These are phyloP conservation scores for Clarias batrachus DNA, from an alignment of 2,113 vertebrate species.

Conservation along the genomic window DNA sequence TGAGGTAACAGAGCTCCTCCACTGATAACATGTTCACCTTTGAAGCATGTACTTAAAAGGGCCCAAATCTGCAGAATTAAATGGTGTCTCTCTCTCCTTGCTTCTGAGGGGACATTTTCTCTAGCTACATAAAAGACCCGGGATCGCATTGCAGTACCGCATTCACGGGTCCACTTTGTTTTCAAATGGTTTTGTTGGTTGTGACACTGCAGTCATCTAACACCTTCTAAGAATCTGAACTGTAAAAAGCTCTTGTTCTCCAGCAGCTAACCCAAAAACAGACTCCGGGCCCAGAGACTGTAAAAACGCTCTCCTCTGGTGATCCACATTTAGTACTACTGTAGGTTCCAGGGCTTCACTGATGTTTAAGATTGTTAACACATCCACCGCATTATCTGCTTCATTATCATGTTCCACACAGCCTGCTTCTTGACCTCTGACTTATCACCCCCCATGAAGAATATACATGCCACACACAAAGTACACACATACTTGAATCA, in stretches of 20 bases:
- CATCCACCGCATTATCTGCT: slow-evolving; percentile 42
- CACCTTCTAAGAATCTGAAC: slow-evolving; percentile 77
- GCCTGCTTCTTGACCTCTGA: slow-evolving; percentile 46
- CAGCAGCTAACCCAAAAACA: slow-evolving; percentile 61
- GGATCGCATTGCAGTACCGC: slow-evolving; percentile 72
- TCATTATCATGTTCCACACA: slow-evolving; percentile 56
- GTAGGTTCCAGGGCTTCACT: slow-evolving; percentile 46
- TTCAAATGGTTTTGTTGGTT: slow-evolving; percentile 85
- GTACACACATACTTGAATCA: not conserved
- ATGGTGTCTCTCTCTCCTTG: slow-evolving; percentile 67
- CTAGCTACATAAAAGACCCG: slow-evolving; percentile 65
- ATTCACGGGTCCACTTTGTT: slow-evolving; percentile 80
- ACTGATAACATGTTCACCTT: slow-evolving; percentile 71
- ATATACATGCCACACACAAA: not conserved
- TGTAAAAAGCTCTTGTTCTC: slow-evolving; percentile 64
- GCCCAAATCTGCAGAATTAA: slow-evolving; percentile 65
- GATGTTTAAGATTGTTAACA: slow-evolving; percentile 68
- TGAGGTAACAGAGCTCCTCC: slow-evolving; percentile 65
- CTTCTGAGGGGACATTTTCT: slow-evolving; percentile 73
- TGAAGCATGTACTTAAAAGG: slow-evolving; percentile 76
- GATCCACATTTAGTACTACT: slow-evolving; percentile 40
- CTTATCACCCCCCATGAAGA: not conserved
- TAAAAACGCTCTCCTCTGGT: slow-evolving; percentile 40
- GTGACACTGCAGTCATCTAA: slow-evolving; percentile 82
- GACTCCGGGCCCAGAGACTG: slow-evolving; percentile 41